These are phyloP conservation scores for Apamea monoglypha DNA, from an alignment of 2,888 invertebrate species.

Conservation along the genomic window DNA sequence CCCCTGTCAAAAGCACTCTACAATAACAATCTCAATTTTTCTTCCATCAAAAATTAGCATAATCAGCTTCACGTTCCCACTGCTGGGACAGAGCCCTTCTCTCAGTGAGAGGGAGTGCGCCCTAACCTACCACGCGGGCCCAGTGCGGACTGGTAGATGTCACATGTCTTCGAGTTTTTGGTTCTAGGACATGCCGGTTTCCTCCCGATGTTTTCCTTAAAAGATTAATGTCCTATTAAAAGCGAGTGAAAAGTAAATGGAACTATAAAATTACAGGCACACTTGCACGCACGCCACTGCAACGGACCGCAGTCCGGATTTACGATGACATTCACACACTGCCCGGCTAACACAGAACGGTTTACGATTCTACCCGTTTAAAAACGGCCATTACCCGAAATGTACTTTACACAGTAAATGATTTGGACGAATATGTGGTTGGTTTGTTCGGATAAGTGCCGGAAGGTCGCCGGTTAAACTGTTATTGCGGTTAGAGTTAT, in stretches of 20 bases:
- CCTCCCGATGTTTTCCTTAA: not conserved
- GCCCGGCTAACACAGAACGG: slow-evolving; percentile 25
- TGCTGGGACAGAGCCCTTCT: not conserved
- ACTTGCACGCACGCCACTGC: slow-evolving; percentile 31
- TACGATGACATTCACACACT: slow-evolving; percentile 51
- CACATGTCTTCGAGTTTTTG: not conserved
- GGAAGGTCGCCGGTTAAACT: slow-evolving; percentile 34
- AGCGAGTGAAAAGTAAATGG: not conserved
- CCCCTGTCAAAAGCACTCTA: not conserved
- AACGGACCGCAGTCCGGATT: slow-evolving; percentile 48
- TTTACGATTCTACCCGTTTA: slow-evolving; percentile 52
- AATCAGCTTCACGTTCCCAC: not conserved
- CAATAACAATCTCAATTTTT: not conserved
- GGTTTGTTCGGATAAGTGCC: slow-evolving; percentile 26
- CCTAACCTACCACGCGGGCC: not conserved
- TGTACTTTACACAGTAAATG: slow-evolving; percentile 54
- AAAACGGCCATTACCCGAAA: slow-evolving; percentile 62
- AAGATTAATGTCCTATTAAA: not conserved
- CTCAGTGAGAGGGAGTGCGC: not conserved
- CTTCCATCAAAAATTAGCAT: not conserved
- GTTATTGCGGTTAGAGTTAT: slow-evolving; percentile 13
- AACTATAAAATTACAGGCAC: slow-evolving; percentile 22
- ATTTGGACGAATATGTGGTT: slow-evolving; percentile 37
- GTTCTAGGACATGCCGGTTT: not conserved
- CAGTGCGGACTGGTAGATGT: not conserved